These are phyloP conservation scores for Delichon dasypus DNA, from an alignment of 2,797 vertebrate species.

Conservation along the genomic window DNA sequence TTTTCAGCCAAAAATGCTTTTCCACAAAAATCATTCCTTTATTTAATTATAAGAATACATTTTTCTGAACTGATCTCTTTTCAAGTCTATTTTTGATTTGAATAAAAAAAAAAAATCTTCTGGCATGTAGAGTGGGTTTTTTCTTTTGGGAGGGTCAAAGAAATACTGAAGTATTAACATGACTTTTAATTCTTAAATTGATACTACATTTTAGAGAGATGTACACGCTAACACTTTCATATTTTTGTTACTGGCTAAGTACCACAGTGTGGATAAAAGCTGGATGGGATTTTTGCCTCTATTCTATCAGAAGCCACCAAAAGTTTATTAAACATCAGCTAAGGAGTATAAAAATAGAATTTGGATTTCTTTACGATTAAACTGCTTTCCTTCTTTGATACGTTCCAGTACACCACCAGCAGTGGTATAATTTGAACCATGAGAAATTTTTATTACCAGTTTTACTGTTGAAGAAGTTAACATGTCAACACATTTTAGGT, in stretches of 20 bases:
- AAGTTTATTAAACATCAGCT: not conserved
- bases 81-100: not conserved
- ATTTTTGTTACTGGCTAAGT: not conserved
- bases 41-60: not conserved
- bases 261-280: not conserved
- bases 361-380: not conserved
- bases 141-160: not conserved
- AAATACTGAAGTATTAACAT: not conserved
- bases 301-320: not conserved
- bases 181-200: not conserved
- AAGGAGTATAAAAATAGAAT: not conserved
- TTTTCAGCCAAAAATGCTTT: not conserved
- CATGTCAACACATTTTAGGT: accelerated
- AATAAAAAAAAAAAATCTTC: not conserved
- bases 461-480: not conserved
- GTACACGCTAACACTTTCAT: not conserved
- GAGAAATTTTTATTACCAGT: not conserved
- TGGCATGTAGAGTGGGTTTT: accelerated
- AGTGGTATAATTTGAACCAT: not conserved
- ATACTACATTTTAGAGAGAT: not conserved
- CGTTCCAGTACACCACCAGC: not conserved
- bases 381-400: not conserved
- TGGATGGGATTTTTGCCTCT: not conserved
- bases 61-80: not conserved
- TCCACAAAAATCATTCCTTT: not conserved